Percentiles rank a stretch among this genome's conserved stretches.
Conservation (phyloP, 2,797 vertebrate species). For the Ibycter americanus region DNA sequence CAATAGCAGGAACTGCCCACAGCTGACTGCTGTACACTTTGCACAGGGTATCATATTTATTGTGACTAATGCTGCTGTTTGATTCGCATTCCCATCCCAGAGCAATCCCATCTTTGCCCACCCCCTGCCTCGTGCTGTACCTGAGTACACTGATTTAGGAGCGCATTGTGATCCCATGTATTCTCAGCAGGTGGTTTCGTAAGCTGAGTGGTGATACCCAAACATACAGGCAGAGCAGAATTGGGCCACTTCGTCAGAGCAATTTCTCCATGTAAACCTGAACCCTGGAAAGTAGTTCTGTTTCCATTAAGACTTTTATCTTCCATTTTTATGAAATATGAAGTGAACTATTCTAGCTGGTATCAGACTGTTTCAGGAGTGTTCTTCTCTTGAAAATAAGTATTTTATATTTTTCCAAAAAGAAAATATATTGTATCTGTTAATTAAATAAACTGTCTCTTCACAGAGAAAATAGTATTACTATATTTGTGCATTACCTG, state of each 20-base stretch:
- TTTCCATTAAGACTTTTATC: not conserved
- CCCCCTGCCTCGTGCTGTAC: not conserved
- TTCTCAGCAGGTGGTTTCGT: not conserved
- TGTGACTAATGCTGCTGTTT: not conserved
- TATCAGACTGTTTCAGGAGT: not conserved
- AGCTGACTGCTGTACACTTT: not conserved
- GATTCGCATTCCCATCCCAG: not conserved
- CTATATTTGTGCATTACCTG: constrained; percentile 19
- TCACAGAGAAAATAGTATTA: constrained; percentile 32
- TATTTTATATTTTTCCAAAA: constrained; percentile 35
- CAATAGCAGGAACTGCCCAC: constrained; percentile 1
- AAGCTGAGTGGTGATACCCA: not conserved
- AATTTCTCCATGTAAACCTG: not conserved
- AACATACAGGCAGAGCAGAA: not conserved
- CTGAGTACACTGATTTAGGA: not conserved
- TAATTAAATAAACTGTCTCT: constrained; percentile 28
- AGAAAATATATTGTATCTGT: constrained; percentile 39
- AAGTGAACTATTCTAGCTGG: constrained; percentile 16
- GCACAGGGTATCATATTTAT: not conserved
- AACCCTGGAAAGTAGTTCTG: constrained; percentile 31
- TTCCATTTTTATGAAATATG: constrained; percentile 26
- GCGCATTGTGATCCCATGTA: not conserved
- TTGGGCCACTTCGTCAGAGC: not conserved
- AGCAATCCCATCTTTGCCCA: not conserved
- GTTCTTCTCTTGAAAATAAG: constrained; percentile 39